Evolutionary conservation across 2,888 invertebrate genomes (phyloP), one percentile per base, ranked within the genome.

Genomic region (Dasysyrphus tricinctus): DNA sequence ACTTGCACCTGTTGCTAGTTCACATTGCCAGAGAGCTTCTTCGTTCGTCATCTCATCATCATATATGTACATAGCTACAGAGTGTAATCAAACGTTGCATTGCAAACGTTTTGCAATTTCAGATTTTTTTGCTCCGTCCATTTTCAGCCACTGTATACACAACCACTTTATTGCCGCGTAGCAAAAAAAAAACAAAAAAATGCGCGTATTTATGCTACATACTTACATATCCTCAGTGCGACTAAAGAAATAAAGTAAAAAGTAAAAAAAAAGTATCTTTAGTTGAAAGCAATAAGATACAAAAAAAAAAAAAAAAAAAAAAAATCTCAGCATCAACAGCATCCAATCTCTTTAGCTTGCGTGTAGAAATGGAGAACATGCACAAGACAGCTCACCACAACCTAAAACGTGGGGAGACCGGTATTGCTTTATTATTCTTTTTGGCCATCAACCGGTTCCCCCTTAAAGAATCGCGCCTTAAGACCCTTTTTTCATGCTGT

Each of bases 61-160:
- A 6, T 19, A 49, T 49, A 39, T 2, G 1, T 0, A 51, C 11
- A 32, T 49, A 39, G 5, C 4, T 0, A 51, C 11, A 32, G 32
- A 51, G 39, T 74, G 49, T 37, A 86, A 79, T 82, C 86, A 82
- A 86, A 77, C 65, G 65, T 49, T 49, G 61, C 42, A 61, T 61
- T 42, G 67, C 54, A 73, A 81, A 85, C 81, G 69, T 81, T 86
- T 86, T 82, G 82, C 86, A 86, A 86, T 86, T 86, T 81, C 75
- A 74, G 86, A 86, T 78, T 86, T 74, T 85, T 65, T 70, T 67
- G 75, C 57, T 70, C 72, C 65, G 11, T 81, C 78, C 29, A 54
- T 37, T 24, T 24, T 32, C 78, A 44, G 49, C 67, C 67, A 67
- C 65, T 47, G 7, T 32, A 32, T 74, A 67, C 19, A 34, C 8